These are phyloP conservation scores for Leuctra nigra DNA, from an alignment of 2,888 invertebrate species.

Conservation along the genomic window DNA sequence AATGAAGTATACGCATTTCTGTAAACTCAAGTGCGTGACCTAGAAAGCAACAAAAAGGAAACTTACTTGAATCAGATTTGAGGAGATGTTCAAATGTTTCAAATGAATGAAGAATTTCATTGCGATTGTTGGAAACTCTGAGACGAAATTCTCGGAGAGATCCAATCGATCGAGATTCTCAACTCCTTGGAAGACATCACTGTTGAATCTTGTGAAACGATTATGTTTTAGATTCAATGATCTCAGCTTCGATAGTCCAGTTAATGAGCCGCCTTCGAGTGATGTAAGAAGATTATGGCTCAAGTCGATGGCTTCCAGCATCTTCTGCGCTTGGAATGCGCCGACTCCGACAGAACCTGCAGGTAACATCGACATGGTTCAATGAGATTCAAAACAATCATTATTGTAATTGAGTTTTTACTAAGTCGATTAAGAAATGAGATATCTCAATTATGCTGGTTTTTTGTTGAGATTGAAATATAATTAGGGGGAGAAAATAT, in stretches of 20 bases:
- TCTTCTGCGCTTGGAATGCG: constrained; percentile 62
- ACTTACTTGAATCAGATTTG: constrained; percentile 74
- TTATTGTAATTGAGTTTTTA: no score
- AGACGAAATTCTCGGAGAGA: constrained; percentile 79
- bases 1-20: no score
- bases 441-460: no score
- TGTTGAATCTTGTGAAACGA: constrained; percentile 70
- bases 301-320: constrained; percentile 69
- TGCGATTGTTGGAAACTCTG: constrained; percentile 72
- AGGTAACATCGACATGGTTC: no score
- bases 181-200: constrained; percentile 74
- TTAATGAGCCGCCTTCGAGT: constrained; percentile 70
- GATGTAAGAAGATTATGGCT: constrained; percentile 67
- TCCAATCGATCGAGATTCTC: constrained; percentile 71
- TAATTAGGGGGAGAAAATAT: no score
- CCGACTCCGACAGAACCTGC: constrained; percentile 60
- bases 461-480: no score
- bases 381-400: no score
- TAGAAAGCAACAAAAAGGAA: no score
- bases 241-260: constrained; percentile 58
- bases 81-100: constrained; percentile 70
- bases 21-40: no score
- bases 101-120: constrained; percentile 62
- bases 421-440: no score
- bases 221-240: constrained; percentile 70